Percentiles rank a stretch among this genome's conserved stretches.
phyloP scores from a whole-genome alignment of 2,113 vertebrate species.

The Cavia porcellus region DNA sequence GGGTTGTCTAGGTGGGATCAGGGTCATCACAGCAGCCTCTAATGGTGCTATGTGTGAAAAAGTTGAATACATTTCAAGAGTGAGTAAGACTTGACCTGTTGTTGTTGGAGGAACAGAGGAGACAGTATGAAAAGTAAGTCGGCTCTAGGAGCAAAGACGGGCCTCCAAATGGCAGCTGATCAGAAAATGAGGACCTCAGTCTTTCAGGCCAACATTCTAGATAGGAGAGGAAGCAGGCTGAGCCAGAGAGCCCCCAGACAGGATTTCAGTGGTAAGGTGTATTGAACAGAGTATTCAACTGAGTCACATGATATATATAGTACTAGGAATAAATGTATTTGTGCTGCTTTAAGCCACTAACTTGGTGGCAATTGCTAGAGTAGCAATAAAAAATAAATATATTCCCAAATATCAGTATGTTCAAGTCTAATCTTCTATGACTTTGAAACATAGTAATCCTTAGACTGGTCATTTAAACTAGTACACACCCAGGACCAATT shows the following conservation, averaged over 20 bases:
- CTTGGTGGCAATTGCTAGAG: not conserved
- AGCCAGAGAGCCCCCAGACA: not conserved
- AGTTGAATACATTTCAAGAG: not conserved
- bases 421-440: constrained; percentile 2
- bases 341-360: not conserved
- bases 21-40: not conserved
- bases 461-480: constrained; percentile 21
- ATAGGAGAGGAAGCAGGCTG: not conserved
- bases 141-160: not conserved
- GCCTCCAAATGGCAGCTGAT: not conserved
- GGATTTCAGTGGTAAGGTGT: not conserved
- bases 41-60: not conserved
- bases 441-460: constrained; percentile 26
- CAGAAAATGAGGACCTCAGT: not conserved
- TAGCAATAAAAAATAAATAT: not conserved
- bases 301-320: not conserved
- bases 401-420: not conserved
- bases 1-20: not conserved
- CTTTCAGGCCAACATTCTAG: not conserved
- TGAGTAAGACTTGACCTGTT: not conserved
- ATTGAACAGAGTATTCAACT: not conserved
- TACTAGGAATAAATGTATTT: not conserved
- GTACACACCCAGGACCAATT: not conserved
- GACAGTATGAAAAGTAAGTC: not conserved
- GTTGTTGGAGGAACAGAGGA: not conserved